phyloP scores from a whole-genome alignment of 1,140 invertebrate genomes.

The Bactericera cockerelli region DNA sequence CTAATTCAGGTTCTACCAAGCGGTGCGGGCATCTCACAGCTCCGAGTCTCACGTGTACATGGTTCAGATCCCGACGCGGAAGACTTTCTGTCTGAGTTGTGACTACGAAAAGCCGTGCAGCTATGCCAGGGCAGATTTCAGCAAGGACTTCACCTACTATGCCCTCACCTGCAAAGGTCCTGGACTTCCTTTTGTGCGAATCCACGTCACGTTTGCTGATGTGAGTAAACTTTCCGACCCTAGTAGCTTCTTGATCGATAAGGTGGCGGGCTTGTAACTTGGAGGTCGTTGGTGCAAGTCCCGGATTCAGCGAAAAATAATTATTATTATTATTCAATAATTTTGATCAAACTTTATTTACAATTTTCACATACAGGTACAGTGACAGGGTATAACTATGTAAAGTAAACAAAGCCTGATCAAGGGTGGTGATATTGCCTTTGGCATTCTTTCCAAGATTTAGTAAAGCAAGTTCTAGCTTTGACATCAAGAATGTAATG shows the following conservation, averaged over 20 bases:
- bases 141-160: slow-evolving; percentile 49
- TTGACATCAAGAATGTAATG: too few relatives aligned
- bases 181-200: slow-evolving; percentile 24
- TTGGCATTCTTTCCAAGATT: background rate
- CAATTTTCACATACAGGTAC: too few relatives aligned
- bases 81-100: background rate
- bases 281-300: too few relatives aligned
- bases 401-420: too few relatives aligned
- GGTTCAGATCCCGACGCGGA: background rate
- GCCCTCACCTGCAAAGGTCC: slow-evolving; percentile 60
- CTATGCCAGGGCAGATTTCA: slow-evolving; percentile 44
- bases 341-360: too few relatives aligned
- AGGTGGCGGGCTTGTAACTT: too few relatives aligned
- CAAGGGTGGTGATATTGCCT: background rate
- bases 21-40: background rate
- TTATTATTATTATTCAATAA: too few relatives aligned
- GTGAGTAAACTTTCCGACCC: background rate
- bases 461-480: too few relatives aligned
- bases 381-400: background rate
- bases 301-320: too few relatives aligned
- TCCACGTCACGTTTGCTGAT: background rate
- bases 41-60: slow-evolving; percentile 4
- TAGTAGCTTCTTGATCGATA: too few relatives aligned
- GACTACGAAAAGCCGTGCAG: slow-evolving; percentile 39
- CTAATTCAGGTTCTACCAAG: background rate